Base-by-base conservation (phyloP, 2,797 vertebrate species). In the Leuciscus waleckii region DNA sequence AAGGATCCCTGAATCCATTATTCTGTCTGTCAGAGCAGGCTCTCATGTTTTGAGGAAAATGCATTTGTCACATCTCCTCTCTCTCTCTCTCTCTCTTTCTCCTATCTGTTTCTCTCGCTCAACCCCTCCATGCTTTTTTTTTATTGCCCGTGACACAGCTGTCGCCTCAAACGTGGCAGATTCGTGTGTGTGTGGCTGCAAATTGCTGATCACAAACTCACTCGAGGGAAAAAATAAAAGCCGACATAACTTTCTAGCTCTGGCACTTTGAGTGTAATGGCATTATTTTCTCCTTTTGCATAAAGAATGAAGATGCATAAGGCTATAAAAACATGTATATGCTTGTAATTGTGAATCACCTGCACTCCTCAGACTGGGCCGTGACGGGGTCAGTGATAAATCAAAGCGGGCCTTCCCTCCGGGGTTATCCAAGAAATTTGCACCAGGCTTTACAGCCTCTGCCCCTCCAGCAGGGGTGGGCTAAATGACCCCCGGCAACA, bases 101-200 rank as follows among this genome's bases (percentile, higher is more conserved):
- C 51, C 88, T 88, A 85, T 85, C 73, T 92, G 88, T 85, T 58
- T 70, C 87, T 90, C 86, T 89, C 35, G 82, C 87, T 86, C 86
- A 68, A 68, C 88, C 87, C 83, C 86, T 74, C 68, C 32, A 13
- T 6, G 26, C 73, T 90, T 88, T 93, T 35, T 35, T 35, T 92
- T 91, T 80, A 92, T 89, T 92, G 88, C 90, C 88, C 88, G 88
- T 87, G 90, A 89, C 90, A 85, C 90, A 93, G 93, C 92, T 94
- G 92, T 93, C 92, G 83, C 88, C 90, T 92, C 88, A 89, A 90
- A 90, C 87, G 14, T 71, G 37, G 80, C 80, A 80, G 63, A 80
- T 68, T 67, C 26, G 41, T 65, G 39, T 35, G 17, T 23, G n/a
- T 68, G 63, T 71, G 58, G 39, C 58, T 83, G 37, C 46, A 73